Evolutionary conservation across 2,888 invertebrate genomes (phyloP), one percentile per base, ranked within the genome.

Genomic region (Gymnosoma rotundatum): DNA sequence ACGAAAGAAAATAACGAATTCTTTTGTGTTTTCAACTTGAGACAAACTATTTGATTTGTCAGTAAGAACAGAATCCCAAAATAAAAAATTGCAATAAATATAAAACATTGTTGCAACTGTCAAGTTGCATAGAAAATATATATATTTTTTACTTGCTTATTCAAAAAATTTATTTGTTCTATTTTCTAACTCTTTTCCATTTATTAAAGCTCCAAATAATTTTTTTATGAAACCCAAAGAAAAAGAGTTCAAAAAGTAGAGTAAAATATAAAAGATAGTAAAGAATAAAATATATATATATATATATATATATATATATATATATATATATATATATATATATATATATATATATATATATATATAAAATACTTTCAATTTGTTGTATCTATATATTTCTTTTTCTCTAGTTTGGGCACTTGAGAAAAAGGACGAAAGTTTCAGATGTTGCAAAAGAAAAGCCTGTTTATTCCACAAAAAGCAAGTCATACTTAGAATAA

Each of bases 81-180:
- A 56, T 48, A 32, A 63, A 54, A 45, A 63, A 70, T 60, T 78
- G 61, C 32, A 63, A 70, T 48, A 70, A 54, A 78, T 69, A 50
- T 52, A 38, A 73, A 73, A 79, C 52, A 66, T 78, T 72, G 48
- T 67, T 74, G 60, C 75, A 58, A 75, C 75, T 81, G 58, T 70
- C 56, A 70, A 70, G 74, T 56, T 75, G 21, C 52, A 74, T 21
- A 52, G 36, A 67, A 67, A 58, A 60, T 54, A n/a, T n/a, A n/a
- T n/a, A n/a, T n/a, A n/a, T n/a, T n/a, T 8, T 52, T n/a, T 18
- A 63, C 42, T 42, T 67, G 18, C 58, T 50, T 67, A 42, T 67
- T 67, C 50, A 25, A 20, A 56, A 36, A 66, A 66, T 10, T 58
- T 18, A 58, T 58, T 2, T 45, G 8, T 42, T 58, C 18, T 66